Conservation (phyloP, 2,113 vertebrate species). For the Deroptyus accipitrinus region DNA sequence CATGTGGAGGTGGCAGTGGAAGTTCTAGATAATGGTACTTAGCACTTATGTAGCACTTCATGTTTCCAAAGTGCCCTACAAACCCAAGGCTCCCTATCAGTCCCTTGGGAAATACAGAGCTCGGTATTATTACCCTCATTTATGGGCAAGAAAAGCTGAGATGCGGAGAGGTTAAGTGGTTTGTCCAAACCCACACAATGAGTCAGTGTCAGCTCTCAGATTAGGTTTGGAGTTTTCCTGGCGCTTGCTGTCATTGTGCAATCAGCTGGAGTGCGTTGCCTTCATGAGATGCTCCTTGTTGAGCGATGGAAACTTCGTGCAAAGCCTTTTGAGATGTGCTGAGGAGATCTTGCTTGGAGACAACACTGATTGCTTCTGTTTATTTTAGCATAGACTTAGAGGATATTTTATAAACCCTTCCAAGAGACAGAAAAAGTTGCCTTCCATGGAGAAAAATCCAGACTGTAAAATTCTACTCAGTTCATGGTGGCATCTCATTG, state of each 20-base stretch:
- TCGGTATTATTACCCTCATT: background rate
- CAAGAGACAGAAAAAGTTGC: background rate
- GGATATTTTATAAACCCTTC: background rate
- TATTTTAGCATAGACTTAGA: background rate
- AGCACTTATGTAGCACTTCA: slow-evolving; percentile 11
- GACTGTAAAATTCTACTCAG: background rate
- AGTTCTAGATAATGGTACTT: slow-evolving; percentile 31
- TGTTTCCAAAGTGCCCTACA: background rate
- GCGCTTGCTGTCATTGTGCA: slow-evolving; percentile 10
- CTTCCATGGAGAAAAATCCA: background rate
- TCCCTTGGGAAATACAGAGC: background rate
- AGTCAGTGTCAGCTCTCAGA: slow-evolving; percentile 38
- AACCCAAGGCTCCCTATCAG: background rate
- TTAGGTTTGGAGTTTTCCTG: slow-evolving; percentile 23
- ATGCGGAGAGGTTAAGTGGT: slow-evolving; percentile 28
- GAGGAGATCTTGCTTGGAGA: background rate
- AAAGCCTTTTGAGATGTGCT: background rate
- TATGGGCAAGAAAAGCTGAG: slow-evolving; percentile 39
- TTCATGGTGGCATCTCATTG: background rate
- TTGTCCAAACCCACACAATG: slow-evolving; percentile 33
- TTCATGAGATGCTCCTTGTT: background rate
- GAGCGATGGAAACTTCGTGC: background rate
- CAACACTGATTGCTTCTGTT: background rate
- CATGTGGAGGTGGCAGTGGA: background rate
- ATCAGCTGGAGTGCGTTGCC: background rate